Percentiles rank a stretch among this genome's conserved stretches.
Conservation (phyloP, 2,113 vertebrate genomes). For the Oxyruncus cristatus region DNA sequence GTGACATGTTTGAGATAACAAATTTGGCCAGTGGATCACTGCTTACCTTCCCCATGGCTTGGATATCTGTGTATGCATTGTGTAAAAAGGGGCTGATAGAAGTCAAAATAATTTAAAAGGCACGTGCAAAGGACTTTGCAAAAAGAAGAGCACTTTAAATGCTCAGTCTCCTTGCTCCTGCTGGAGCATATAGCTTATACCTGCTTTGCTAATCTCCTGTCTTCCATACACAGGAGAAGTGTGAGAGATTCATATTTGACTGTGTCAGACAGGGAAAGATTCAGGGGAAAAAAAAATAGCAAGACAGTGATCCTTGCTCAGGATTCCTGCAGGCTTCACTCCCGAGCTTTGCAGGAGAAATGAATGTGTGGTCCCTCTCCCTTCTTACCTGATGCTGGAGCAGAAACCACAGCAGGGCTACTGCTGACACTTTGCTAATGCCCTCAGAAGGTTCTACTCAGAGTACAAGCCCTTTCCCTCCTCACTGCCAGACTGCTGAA, state of each 20-base stretch:
- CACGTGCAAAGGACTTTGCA: neutral
- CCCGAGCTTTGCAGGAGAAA: neutral
- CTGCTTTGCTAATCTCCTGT: neutral
- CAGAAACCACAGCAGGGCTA: neutral
- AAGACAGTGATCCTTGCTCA: neutral
- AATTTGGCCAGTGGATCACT: fast-evolving
- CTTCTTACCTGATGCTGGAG: fast-evolving
- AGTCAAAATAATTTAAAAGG: neutral
- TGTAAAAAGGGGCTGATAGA: neutral
- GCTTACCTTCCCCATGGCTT: neutral
- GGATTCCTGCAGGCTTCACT: neutral
- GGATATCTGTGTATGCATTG: neutral
- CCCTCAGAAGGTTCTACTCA: neutral
- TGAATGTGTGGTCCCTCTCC: neutral
- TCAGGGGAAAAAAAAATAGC: neutral
- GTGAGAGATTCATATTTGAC: fast-evolving
- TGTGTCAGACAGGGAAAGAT: neutral
- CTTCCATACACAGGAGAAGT: neutral
- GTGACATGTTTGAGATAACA: too few species aligned
- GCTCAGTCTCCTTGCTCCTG: neutral
- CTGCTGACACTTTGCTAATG: fast-evolving
- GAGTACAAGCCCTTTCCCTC: fast-evolving
- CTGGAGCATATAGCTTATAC: neutral
- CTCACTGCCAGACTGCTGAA: fast-evolving
- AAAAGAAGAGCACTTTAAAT: neutral